Base-by-base conservation (phyloP, 2,797 vertebrate species). In the Limosa lapponica region DNA sequence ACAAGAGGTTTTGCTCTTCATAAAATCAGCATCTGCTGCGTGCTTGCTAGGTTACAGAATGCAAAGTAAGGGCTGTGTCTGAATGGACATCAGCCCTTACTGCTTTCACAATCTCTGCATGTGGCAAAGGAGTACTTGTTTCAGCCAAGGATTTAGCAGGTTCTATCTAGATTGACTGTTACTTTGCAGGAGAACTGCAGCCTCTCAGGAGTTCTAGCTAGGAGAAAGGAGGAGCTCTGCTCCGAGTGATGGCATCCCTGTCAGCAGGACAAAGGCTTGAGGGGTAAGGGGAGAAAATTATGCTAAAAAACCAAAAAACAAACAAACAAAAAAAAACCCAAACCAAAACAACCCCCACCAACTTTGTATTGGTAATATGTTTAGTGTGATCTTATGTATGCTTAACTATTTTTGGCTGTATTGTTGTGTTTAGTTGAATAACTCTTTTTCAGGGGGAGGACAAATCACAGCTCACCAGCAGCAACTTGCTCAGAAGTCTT, bases 251-350 rank as follows among this genome's bases (percentile, higher is more conserved):
- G 43, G 8, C n/a, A 37, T 52, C 7, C 17, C 48, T 2, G 10
- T 23, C 44, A 37, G 8, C 36, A 49, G 34, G 28, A 37, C 16
- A 80, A 71, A 78, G 25, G 8, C 18, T 49, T 49, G 22, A 52
- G 30, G 16, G 16, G 36, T 4, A 59, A 13, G 3, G 19, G 28
- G 24, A 61, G 22, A 70, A 69, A 69, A 58, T 39, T 24, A 49
- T 44, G 12, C 6, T 52, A 8, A 74, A 18, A 34, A 49, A 18
- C 51, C 27, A 34, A 32, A 37, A 65, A 73, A 32, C 54, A 27
- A 4, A 1, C 2, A 12, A 51, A 39, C 32, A 37, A 43, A 27
- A 13, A 65, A 62, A 30, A 4, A 1, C 2, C 23, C 46, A 13
- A 44, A 6, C 6, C 18, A 23, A 43, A 52, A 6, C 51, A 52